Conservation (phyloP, 2,113 vertebrate species). For the Antechinus flavipes region DNA sequence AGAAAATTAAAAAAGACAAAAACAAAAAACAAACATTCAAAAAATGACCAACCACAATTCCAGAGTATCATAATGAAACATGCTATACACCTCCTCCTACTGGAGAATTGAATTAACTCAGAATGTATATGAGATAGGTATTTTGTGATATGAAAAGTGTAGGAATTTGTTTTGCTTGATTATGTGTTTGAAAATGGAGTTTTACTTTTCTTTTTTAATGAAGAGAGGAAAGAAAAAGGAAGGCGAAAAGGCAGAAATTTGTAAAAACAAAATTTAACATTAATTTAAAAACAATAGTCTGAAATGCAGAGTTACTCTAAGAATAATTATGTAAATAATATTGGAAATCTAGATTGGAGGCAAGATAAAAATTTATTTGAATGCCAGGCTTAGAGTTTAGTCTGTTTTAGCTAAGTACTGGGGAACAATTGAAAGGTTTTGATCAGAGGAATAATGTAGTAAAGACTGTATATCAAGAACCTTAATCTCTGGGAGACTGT, state of each 20-base stretch:
- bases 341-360: background rate
- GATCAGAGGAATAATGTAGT: background rate
- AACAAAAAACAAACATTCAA: background rate
- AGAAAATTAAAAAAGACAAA: background rate
- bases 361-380: background rate
- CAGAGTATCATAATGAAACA: background rate
- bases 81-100: background rate
- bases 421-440: background rate
- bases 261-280: background rate
- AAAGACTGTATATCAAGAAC: background rate
- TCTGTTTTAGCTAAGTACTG: background rate
- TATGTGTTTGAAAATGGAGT: background rate
- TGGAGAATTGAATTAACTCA: background rate
- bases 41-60: background rate
- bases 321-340: background rate
- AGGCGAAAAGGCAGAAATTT: background rate
- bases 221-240: background rate
- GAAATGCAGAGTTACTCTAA: background rate
- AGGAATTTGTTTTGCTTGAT: background rate
- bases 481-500: background rate
- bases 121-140: background rate
- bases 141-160: background rate
- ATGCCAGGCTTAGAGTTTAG: background rate
- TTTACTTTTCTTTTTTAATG: background rate
- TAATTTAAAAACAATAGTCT: background rate